phyloP scores from a whole-genome alignment of 2,888 invertebrate species.

The Heteromurus nitidus region DNA sequence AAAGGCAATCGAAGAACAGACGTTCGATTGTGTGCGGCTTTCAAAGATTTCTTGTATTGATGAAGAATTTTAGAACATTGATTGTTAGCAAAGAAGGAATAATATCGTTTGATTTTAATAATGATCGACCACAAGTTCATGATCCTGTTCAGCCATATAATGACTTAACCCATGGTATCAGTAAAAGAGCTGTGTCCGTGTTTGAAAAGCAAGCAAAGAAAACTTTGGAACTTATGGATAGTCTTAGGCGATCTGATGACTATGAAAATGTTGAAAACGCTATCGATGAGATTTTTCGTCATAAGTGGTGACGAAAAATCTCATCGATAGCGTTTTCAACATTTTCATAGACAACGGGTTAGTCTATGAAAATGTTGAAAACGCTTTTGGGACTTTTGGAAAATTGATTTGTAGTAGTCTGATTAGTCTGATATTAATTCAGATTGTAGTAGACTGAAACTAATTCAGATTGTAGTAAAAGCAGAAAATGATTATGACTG shows the following conservation, averaged over 20 bases:
- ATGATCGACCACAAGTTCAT: neutral
- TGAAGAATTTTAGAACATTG: no score
- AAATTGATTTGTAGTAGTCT: no score
- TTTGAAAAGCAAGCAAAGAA: slow-evolving; percentile 14
- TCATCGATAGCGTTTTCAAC: slow-evolving; percentile 33
- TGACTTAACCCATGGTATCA: slow-evolving; percentile 12
- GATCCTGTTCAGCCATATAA: slow-evolving; percentile 35
- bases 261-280: slow-evolving; percentile 32
- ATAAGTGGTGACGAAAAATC: slow-evolving; percentile 28
- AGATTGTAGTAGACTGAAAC: no score
- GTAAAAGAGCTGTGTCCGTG: neutral
- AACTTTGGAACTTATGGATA: slow-evolving; percentile 18
- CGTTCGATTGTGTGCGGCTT: slow-evolving; percentile 12
- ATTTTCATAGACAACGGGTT: no score
- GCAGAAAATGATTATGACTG: no score
- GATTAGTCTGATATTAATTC: no score
- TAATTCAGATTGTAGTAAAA: no score
- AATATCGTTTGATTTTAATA: no score
- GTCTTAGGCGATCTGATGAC: neutral
- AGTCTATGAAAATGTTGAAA: no score
- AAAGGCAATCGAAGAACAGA: neutral
- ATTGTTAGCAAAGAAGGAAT: no score
- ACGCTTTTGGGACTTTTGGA: no score
- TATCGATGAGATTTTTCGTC: slow-evolving; percentile 44
- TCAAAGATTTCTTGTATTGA: neutral